These are phyloP conservation scores for Melanerpes aurifrons DNA, from an alignment of 2,113 vertebrate genomes.

Conservation along the genomic window DNA sequence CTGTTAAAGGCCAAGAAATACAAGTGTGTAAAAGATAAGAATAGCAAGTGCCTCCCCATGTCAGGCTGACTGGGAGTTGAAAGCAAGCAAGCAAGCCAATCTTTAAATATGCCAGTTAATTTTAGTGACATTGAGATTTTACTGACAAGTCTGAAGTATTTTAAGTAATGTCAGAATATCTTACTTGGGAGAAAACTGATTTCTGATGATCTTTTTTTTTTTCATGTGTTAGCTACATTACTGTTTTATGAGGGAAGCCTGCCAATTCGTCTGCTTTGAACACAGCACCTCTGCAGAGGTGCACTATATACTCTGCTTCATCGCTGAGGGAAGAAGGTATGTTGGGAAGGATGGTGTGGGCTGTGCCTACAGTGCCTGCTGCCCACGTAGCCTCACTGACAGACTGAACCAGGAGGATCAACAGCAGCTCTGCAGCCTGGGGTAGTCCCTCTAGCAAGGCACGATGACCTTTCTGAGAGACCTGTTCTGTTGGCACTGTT, in stretches of 20 bases:
- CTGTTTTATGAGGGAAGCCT: conserved; percentile 50
- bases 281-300: not conserved
- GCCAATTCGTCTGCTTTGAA: conserved; percentile 38
- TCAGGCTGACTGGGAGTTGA: conserved; percentile 59
- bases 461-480: accelerated
- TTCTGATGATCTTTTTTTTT: conserved; percentile 47
- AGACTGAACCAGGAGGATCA: not conserved
- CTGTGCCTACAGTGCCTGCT: accelerated
- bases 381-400: accelerated
- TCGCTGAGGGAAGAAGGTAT: not conserved
- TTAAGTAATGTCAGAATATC: conserved; percentile 62
- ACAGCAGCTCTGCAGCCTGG: not conserved
- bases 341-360: accelerated
- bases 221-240: conserved; percentile 13
- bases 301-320: not conserved
- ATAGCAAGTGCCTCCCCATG: conserved; percentile 54
- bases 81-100: conserved; percentile 64
- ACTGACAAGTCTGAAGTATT: conserved; percentile 71
- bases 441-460: not conserved
- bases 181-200: conserved; percentile 43
- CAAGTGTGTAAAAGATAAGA: conserved; percentile 56
- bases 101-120: conserved; percentile 71
- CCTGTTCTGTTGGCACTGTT: accelerated
- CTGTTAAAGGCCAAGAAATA: conserved; percentile 26
- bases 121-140: conserved; percentile 61